These are phyloP conservation scores for Aphelenchoides fujianensis DNA, from an alignment of 1,140 invertebrate species.

Conservation along the genomic window DNA sequence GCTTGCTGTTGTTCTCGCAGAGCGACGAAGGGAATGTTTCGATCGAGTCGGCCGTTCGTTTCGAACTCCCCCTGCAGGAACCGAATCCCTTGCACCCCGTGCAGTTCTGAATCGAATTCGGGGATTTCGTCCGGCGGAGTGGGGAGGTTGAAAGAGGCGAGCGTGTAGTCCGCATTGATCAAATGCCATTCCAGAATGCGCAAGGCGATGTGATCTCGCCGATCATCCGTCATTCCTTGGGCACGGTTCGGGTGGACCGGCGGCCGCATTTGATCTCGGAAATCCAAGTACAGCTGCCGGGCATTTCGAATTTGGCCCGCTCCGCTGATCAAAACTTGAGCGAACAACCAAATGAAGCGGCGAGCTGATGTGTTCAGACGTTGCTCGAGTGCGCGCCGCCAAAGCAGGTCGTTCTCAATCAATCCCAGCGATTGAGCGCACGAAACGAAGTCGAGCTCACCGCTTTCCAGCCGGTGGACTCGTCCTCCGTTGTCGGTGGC, in stretches of 20 bases:
- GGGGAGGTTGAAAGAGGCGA: background rate
- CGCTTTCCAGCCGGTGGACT: background rate
- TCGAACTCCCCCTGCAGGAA: background rate
- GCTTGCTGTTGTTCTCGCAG: background rate
- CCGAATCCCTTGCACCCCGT: background rate
- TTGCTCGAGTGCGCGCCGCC: background rate
- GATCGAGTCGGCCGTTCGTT: background rate
- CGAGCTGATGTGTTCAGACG: background rate
- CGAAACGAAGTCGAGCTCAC: background rate
- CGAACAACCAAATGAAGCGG: background rate
- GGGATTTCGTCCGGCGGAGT: background rate
- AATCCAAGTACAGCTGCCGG: background rate
- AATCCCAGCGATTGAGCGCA: background rate
- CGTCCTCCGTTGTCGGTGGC: background rate
- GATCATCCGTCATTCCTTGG: background rate
- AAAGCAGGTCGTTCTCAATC: background rate
- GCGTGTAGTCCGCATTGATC: background rate
- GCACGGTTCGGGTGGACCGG: too few relatives aligned
- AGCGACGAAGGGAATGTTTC: background rate
- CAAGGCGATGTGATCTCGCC: background rate
- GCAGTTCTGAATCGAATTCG: background rate
- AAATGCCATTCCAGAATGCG: background rate
- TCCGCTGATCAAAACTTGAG: background rate
- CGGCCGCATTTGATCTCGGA: too few relatives aligned
- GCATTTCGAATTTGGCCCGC: background rate